These are phyloP conservation scores for Rhinatrema bivittatum DNA, from an alignment of 2,797 vertebrate species.

Conservation along the genomic window DNA sequence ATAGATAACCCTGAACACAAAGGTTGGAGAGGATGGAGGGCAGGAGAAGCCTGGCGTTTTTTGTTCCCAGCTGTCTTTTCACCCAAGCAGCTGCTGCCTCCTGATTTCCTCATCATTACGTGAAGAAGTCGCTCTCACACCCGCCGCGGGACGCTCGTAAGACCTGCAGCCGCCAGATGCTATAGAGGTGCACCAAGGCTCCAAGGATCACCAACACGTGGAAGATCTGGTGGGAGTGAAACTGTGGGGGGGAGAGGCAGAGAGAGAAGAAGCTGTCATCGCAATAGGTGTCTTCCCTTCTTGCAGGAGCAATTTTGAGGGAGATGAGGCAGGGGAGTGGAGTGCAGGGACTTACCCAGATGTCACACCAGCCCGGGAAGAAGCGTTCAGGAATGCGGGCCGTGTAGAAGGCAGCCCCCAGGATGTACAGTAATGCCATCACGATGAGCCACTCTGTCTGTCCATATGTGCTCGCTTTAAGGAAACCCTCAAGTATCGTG, in stretches of 20 bases:
- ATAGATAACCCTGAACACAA: no score
- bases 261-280: no score
- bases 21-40: no score
- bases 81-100: no score
- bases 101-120: no score
- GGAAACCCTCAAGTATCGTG: slow-evolving; percentile 19
- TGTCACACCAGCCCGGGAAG: slow-evolving; percentile 28
- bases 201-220: slow-evolving; percentile 22
- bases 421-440: slow-evolving; percentile 27
- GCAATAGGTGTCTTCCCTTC: no score
- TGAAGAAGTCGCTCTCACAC: no score
- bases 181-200: slow-evolving; percentile 17
- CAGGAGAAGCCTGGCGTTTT: no score
- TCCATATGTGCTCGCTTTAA: slow-evolving; percentile 6
- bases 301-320: no score
- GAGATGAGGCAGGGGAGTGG: no score
- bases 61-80: no score
- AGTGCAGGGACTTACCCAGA: slow-evolving; percentile 21
- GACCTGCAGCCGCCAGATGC: slow-evolving; percentile 20
- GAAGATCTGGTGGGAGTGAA: slow-evolving; percentile 31
- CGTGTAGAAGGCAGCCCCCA: slow-evolving; percentile 17
- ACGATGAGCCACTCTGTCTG: slow-evolving; percentile 26
- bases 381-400: slow-evolving; percentile 27
- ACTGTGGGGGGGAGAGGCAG: not conserved
- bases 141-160: slow-evolving; percentile 18